phyloP scores from a whole-genome alignment of 2,797 vertebrate species.

The Halcyon leucocephala region DNA sequence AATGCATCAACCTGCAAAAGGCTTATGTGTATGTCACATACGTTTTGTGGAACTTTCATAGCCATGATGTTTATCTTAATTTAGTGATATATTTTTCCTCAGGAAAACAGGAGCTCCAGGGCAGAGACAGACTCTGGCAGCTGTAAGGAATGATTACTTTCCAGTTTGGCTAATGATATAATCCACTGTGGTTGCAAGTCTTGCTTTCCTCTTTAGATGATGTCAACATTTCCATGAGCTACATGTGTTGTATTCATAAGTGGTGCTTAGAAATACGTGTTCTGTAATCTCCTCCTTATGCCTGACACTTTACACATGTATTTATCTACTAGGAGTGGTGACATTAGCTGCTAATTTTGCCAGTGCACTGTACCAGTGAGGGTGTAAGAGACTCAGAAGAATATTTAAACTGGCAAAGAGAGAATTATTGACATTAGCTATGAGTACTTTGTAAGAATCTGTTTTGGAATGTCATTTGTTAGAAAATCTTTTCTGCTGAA shows the following conservation, averaged over 20 bases:
- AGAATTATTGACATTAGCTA: slow-evolving; percentile 65
- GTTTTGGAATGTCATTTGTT: slow-evolving; percentile 61
- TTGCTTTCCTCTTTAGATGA: slow-evolving; percentile 66
- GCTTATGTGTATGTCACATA: not conserved
- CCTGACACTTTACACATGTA: slow-evolving; percentile 64
- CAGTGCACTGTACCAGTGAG: slow-evolving; percentile 41
- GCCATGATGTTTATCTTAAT: slow-evolving; percentile 19
- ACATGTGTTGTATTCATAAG: slow-evolving; percentile 70
- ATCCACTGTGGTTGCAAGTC: slow-evolving; percentile 59
- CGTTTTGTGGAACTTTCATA: not conserved
- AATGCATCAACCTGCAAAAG: not conserved
- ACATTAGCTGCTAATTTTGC: slow-evolving; percentile 69
- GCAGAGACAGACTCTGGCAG: slow-evolving; percentile 22
- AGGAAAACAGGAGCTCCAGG: not conserved
- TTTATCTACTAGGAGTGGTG: slow-evolving; percentile 71
- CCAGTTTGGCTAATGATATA: slow-evolving; percentile 69
- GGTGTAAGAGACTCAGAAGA: slow-evolving; percentile 29
- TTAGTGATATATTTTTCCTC: slow-evolving; percentile 13
- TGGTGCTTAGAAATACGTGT: slow-evolving; percentile 66
- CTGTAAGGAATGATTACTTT: slow-evolving; percentile 57
- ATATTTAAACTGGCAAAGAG: slow-evolving; percentile 67
- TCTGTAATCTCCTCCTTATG: slow-evolving; percentile 74
- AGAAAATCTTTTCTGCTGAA: slow-evolving; percentile 66
- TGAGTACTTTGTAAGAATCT: slow-evolving; percentile 49
- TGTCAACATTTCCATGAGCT: slow-evolving; percentile 62